Conservation (phyloP, 2,888 invertebrate genomes). For the Caenorhabditis sp. region DNA sequence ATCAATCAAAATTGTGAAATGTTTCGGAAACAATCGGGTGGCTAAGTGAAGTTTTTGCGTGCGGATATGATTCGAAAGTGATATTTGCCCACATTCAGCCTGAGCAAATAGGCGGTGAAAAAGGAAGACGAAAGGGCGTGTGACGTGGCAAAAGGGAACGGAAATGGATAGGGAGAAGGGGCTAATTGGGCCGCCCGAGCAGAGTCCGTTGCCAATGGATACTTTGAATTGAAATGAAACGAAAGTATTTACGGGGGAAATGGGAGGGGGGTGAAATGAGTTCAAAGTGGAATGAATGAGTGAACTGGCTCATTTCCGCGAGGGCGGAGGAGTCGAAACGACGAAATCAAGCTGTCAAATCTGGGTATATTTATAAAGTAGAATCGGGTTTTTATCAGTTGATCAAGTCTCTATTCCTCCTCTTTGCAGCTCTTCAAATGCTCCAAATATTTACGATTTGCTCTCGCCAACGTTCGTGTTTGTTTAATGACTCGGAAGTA, state of each 20-base stretch:
- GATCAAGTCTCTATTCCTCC: conserved; percentile 22
- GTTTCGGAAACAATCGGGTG: not conserved
- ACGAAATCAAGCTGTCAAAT: too few relatives aligned
- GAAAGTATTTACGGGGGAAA: too few relatives aligned
- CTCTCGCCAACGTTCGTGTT: not conserved
- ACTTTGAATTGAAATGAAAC: too few relatives aligned
- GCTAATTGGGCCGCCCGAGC: too few relatives aligned
- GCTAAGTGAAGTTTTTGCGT: not conserved
- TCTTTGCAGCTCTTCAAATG: conserved; percentile 3
- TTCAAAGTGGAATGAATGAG: too few relatives aligned
- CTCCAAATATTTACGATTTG: conserved; percentile 39
- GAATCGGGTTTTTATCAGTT: conserved; percentile 6
- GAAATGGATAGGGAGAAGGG: not conserved
- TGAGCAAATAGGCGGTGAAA: not conserved
- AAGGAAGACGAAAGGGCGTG: not conserved
- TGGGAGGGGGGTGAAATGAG: too few relatives aligned
- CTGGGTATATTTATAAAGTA: too few relatives aligned
- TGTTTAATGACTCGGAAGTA: conserved; percentile 41
- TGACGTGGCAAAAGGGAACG: not conserved
- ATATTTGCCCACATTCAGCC: not conserved
- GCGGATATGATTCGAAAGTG: not conserved
- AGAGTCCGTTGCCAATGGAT: too few relatives aligned
- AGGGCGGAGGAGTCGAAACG: too few relatives aligned
- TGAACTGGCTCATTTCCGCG: too few relatives aligned
- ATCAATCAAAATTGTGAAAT: too few relatives aligned